phyloP scores from a whole-genome alignment of 92 coral and sea anemone genomes.

The Blastomussa wellsi region DNA sequence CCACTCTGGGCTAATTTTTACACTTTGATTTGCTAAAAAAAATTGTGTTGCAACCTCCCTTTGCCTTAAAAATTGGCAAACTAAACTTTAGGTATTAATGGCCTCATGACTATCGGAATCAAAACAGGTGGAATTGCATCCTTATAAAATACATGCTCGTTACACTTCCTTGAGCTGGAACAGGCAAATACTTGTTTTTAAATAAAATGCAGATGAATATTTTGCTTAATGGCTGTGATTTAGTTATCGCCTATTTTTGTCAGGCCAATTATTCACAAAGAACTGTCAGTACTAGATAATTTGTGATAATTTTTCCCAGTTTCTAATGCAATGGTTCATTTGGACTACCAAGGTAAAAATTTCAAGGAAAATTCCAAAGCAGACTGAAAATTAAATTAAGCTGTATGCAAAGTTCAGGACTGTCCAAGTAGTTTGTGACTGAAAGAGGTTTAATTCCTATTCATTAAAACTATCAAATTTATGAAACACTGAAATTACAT shows the following conservation, averaged over 20 bases:
- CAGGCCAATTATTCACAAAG: neutral
- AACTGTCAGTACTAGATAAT: neutral
- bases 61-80: neutral
- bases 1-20: no score
- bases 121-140: neutral
- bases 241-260: neutral
- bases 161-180: neutral
- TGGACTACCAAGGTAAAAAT: neutral
- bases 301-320: neutral
- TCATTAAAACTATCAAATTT: neutral
- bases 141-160: neutral
- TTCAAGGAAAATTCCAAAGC: no score
- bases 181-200: neutral
- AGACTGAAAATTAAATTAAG: neutral
- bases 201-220: neutral
- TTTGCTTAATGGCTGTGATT: neutral
- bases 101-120: neutral
- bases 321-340: neutral
- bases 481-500: no score
- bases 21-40: no score
- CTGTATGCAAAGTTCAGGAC: neutral
- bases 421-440: neutral
- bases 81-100: neutral
- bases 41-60: neutral
- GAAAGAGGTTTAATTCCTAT: neutral